A percentile compares a stretch with the other conserved stretches of the same genome.
Evolutionary conservation across 2,797 vertebrate species (phyloP).

Genomic region (Anisognathus igniventris): DNA sequence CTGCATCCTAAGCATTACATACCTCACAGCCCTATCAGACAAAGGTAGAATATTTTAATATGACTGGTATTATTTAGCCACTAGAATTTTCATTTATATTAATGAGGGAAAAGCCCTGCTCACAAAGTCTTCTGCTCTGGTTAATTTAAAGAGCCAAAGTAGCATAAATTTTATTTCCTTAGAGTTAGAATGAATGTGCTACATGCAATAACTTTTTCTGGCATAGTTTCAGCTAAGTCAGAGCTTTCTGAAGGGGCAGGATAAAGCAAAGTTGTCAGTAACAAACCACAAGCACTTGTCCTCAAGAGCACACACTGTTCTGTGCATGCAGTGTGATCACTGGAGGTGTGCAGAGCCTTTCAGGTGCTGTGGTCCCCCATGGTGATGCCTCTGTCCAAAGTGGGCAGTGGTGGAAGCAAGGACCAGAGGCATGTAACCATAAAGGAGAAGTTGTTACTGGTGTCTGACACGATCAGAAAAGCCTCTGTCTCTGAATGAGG

Average conservation of each 20-base stretch:
- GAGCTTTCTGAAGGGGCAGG: not conserved
- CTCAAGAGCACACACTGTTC: not conserved
- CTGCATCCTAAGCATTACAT: not conserved
- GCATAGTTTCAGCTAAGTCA: not conserved
- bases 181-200: not conserved
- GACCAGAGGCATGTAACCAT: not conserved
- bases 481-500: not conserved
- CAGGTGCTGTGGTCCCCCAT: not conserved
- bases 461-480: not conserved
- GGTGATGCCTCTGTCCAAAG: not conserved
- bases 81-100: not conserved
- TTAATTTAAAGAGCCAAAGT: not conserved
- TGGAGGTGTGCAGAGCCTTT: not conserved
- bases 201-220: not conserved
- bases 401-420: not conserved
- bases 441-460: not conserved
- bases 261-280: not conserved
- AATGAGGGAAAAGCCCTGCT: not conserved
- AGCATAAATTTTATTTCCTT: not conserved
- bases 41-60: not conserved
- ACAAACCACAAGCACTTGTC: not conserved
- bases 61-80: not conserved
- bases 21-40: not conserved
- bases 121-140: not conserved
- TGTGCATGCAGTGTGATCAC: not conserved